Evolutionary conservation across 2,797 vertebrate species (phyloP).

Genomic region (Mareca penelope): DNA sequence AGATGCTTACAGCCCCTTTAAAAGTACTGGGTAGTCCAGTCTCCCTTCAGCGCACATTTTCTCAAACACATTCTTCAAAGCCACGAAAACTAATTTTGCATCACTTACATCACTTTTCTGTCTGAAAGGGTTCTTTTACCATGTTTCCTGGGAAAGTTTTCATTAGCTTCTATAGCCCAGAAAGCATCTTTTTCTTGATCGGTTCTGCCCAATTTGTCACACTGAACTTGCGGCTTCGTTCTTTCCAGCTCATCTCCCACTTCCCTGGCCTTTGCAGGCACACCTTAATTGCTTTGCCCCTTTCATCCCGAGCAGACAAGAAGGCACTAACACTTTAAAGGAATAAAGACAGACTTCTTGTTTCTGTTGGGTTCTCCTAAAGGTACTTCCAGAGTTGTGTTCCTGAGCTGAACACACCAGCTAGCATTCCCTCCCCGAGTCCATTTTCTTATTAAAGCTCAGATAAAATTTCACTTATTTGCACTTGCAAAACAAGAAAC

Average conservation of each 20-base stretch:
- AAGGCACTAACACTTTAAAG: slow-evolving; percentile 6
- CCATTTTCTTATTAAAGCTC: background rate
- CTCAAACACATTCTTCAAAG: background rate
- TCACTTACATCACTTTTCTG: background rate
- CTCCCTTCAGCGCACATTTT: background rate
- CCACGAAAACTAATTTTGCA: background rate
- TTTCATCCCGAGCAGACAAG: background rate
- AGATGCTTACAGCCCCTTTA: background rate
- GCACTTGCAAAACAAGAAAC: background rate
- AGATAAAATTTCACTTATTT: background rate
- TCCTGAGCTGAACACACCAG: background rate
- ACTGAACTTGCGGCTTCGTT: background rate
- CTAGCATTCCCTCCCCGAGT: no score
- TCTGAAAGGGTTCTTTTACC: background rate
- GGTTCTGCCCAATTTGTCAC: background rate
- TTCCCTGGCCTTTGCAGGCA: background rate
- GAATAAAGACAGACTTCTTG: background rate
- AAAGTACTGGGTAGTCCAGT: background rate
- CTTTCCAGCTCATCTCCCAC: background rate
- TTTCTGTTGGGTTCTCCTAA: background rate
- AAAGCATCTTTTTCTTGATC: background rate
- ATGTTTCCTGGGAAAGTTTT: background rate
- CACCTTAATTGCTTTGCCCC: background rate
- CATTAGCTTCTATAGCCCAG: background rate
- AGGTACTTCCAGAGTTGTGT: background rate